phyloP scores from a whole-genome alignment of 2,113 vertebrate species.

The Calyptomena viridis region DNA sequence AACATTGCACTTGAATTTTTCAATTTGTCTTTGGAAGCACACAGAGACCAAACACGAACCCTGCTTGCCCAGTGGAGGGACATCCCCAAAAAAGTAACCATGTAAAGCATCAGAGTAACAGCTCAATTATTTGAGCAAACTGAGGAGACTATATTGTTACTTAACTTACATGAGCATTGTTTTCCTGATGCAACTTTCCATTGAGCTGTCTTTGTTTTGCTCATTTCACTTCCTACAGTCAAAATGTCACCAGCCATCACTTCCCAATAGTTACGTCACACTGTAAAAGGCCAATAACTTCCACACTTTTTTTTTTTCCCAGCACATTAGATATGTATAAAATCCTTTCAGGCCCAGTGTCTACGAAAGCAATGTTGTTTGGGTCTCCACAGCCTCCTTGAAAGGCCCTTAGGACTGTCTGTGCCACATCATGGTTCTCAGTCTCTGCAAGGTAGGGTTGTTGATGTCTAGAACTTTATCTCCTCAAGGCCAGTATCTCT shows the following conservation, averaged over 20 bases:
- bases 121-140: not conserved
- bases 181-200: not conserved
- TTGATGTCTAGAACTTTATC: not conserved
- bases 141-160: not conserved
- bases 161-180: not conserved
- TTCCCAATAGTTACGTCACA: conserved; percentile 3
- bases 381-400: not conserved
- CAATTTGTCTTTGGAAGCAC: not conserved
- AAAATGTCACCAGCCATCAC: conserved; percentile 50
- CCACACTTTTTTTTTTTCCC: conserved; percentile 23
- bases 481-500: not conserved
- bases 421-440: accelerated
- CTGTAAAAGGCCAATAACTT: conserved; percentile 54
- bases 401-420: not conserved
- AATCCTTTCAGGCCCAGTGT: not conserved
- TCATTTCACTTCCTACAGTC: conserved; percentile 1
- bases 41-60: not conserved
- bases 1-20: not conserved
- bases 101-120: not conserved
- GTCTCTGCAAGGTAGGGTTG: not conserved
- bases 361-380: not conserved
- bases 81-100: not conserved
- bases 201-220: not conserved
- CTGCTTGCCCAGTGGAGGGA: not conserved
- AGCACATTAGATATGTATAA: not conserved